These are phyloP conservation scores for Achatina immaculata DNA, from an alignment of 1,140 invertebrate species.

Conservation along the genomic window DNA sequence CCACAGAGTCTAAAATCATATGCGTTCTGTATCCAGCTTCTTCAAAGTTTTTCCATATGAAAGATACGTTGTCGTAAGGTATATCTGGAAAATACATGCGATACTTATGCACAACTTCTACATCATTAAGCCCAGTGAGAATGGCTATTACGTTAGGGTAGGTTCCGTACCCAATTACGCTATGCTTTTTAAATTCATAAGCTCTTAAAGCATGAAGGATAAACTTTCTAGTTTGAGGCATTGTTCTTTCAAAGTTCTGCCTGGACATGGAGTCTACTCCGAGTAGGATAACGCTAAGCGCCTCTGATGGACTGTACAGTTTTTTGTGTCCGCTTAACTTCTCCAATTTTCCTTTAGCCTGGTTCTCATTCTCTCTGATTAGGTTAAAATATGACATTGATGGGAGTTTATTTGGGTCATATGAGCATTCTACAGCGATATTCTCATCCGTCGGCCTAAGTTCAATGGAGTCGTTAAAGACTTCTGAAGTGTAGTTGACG, in stretches of 20 bases:
- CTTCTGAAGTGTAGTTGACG: too few relatives aligned
- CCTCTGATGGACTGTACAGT: neutral
- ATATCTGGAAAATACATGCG: neutral
- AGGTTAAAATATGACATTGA: neutral
- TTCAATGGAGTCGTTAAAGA: neutral
- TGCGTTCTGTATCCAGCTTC: neutral
- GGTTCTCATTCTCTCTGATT: neutral
- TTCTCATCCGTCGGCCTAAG: neutral
- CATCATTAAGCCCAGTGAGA: slow-evolving; percentile 35
- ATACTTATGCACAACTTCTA: neutral
- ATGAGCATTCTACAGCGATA: neutral
- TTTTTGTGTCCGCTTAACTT: neutral
- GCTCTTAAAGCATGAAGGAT: slow-evolving; percentile 63
- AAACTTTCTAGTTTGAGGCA: slow-evolving; percentile 79
- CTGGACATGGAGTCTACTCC: slow-evolving; percentile 88
- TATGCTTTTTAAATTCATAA: slow-evolving; percentile 45
- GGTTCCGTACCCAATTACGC: slow-evolving; percentile 51
- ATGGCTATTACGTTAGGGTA: slow-evolving; percentile 49
- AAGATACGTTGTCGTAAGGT: neutral
- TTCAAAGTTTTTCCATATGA: neutral
- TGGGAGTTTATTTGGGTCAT: neutral
- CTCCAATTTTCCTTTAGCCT: neutral
- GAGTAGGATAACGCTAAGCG: slow-evolving; percentile 77
- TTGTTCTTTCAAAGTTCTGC: slow-evolving; percentile 83
- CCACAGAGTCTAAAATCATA: neutral